phyloP scores from a whole-genome alignment of 2,888 invertebrate species.

The Melipona beecheii region DNA sequence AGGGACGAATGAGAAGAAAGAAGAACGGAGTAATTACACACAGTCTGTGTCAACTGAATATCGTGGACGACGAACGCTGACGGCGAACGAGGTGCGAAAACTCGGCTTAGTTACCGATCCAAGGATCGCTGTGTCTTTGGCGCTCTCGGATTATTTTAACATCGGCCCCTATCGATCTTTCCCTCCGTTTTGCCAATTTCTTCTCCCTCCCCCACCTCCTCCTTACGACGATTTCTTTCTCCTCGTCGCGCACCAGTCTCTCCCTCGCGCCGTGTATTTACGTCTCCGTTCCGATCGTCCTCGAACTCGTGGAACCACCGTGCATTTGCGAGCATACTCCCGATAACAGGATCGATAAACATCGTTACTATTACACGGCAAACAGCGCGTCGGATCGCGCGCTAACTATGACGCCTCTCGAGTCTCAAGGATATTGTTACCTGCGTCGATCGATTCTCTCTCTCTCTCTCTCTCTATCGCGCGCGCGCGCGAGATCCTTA shows the following conservation, averaged over 20 bases:
- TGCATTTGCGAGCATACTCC: slow-evolving; percentile 67
- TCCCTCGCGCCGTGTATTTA: slow-evolving; percentile 57
- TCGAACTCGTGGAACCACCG: slow-evolving; percentile 52
- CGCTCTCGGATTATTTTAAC: not conserved
- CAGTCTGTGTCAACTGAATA: slow-evolving; percentile 4
- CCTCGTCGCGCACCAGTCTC: slow-evolving; percentile 52
- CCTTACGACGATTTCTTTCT: not conserved
- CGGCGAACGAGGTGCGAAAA: not conserved
- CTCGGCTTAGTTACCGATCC: not conserved
- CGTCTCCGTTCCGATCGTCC: slow-evolving; percentile 61
- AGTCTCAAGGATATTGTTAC: slow-evolving; percentile 77
- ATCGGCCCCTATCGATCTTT: not conserved
- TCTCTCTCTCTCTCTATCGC: slow-evolving; percentile 21
- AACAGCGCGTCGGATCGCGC: slow-evolving; percentile 73
- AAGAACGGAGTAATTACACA: not conserved
- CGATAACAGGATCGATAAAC: slow-evolving; percentile 82
- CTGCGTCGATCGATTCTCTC: slow-evolving; percentile 62
- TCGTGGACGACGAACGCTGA: not conserved
- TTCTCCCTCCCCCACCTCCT: not conserved
- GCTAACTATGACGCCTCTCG: slow-evolving; percentile 74
- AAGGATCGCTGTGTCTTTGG: not conserved
- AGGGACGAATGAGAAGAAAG: not conserved
- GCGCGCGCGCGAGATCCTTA: slow-evolving; percentile 47
- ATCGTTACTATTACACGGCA: slow-evolving; percentile 80
- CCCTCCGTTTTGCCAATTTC: not conserved